Evolutionary conservation across 2,113 vertebrate species (phyloP), one percentile per base, ranked within the genome.

Genomic region (Tympanuchus pallidicinctus): DNA sequence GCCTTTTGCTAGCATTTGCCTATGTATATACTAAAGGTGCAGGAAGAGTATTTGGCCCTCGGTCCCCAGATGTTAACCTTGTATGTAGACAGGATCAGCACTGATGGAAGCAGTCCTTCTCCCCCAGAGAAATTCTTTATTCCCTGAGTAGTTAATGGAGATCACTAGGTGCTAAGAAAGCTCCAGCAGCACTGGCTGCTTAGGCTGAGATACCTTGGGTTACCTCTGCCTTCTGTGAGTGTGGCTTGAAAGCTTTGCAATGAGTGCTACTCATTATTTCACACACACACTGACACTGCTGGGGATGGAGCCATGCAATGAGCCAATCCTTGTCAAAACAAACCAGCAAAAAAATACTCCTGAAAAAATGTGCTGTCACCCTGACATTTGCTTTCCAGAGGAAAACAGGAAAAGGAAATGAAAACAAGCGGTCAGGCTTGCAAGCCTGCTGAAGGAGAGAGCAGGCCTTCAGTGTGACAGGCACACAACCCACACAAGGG

Each of bases 341-440:
- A 92, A 34, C 25, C 56, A 60, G 47, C 17, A 74, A 88, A 94
- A 93, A 88, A 91, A 65, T 57, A 75, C 5, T 47, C 36, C 48
- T 64, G 90, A 92, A 94, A 92, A 59, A 59, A 88, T 43, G 38
- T 86, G 52, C 73, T 93, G 73, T 82, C 83, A 75, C 86, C 38
- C 47, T 93, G 76, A 78, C 80, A 72, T 84, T 94, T 84, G 52
- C 32, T 74, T 66, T 92, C 72, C 1, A 0, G 69, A 82, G 27
- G 10, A 1, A 1, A 40, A 54, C 19, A 2, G 2, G 7, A 4
- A 45, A 70, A 76, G 2, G 7, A 21, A 64, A 75, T 17, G 6
- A 60, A 83, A 83, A 75, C 25, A n/a, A 72, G 86, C 2, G 1
- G 42, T 13, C 28, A 34, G 42, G 30, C 64, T 70, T 1, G 0